Evolutionary conservation across 2,113 vertebrate genomes (phyloP).

Genomic region (Ranitomeya imitator): DNA sequence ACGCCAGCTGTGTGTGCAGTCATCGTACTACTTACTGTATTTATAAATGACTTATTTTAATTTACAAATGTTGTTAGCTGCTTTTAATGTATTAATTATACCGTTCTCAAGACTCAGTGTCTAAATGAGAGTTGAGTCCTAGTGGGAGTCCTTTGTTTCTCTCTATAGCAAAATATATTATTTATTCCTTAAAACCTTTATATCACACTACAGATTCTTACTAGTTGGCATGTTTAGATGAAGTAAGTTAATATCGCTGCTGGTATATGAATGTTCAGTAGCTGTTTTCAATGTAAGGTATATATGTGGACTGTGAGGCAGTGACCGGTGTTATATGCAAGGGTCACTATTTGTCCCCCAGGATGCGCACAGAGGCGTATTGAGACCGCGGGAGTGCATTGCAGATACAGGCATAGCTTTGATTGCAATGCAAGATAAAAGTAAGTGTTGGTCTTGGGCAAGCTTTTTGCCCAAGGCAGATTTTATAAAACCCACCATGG

Average conservation of each 20-base stretch:
- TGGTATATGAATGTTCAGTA: not conserved
- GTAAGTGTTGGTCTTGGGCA: too few species aligned
- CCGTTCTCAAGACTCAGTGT: slow-evolving; percentile 13
- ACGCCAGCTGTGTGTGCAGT: not conserved
- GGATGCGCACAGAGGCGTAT: too few species aligned
- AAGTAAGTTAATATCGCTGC: not conserved
- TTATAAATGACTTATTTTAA: slow-evolving; percentile 2
- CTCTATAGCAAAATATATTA: slow-evolving; percentile 12
- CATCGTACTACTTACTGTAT: not conserved
- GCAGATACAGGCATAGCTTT: too few species aligned
- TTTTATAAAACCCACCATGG: too few species aligned
- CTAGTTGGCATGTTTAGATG: not conserved
- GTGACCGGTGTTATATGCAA: too few species aligned
- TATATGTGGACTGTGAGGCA: not conserved
- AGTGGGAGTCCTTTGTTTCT: slow-evolving; percentile 22
- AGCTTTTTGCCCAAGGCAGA: too few species aligned
- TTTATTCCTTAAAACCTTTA: slow-evolving; percentile 12
- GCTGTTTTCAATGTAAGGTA: not conserved
- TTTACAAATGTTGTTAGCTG: not conserved
- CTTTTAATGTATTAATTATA: slow-evolving; percentile 36
- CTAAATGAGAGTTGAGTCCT: not conserved
- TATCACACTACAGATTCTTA: not conserved
- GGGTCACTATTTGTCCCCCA: too few species aligned
- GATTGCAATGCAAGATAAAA: too few species aligned
- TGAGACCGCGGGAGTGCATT: too few species aligned